Conservation (phyloP, 2,797 vertebrate species). For the Chiroxiphia lanceolata region DNA sequence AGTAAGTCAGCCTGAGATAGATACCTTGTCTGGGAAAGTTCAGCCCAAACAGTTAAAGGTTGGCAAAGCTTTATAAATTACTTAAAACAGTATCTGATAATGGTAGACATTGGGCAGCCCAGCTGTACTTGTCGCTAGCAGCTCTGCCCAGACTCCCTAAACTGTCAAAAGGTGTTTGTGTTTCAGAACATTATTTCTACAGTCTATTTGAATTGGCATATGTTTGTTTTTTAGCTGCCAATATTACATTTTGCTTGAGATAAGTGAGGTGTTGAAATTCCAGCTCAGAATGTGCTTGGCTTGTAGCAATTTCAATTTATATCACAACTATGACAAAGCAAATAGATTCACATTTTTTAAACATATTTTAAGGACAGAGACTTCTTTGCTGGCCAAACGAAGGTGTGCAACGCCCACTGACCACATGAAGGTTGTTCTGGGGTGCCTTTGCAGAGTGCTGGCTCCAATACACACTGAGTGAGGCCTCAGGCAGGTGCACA, state of each 20-base stretch:
- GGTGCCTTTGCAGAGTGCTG: not conserved
- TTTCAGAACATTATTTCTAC: conserved; percentile 52
- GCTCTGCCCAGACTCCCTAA: conserved; percentile 27
- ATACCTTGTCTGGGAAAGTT: conserved; percentile 45
- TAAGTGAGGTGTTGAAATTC: conserved; percentile 63
- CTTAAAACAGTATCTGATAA: not conserved
- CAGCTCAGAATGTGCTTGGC: conserved; percentile 9
- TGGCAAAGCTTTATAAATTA: conserved; percentile 24
- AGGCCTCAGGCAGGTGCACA: not conserved
- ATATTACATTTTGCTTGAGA: conserved; percentile 45
- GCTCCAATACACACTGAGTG: fast-evolving
- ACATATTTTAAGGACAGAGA: not conserved
- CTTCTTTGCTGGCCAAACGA: not conserved
- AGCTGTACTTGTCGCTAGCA: not conserved
- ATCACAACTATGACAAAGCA: conserved; percentile 10
- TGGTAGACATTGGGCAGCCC: not conserved
- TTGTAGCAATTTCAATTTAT: conserved; percentile 43
- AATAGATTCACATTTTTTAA: not conserved
- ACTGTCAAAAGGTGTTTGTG: conserved; percentile 60
- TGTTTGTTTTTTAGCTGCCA: conserved; percentile 66
- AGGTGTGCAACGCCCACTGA: not conserved
- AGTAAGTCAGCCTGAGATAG: conserved; percentile 34
- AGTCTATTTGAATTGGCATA: conserved; percentile 54
- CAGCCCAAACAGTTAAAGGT: conserved; percentile 2
- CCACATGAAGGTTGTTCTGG: not conserved